Percentiles rank a stretch among this genome's conserved stretches.
phyloP scores from a whole-genome alignment of 1,140 invertebrate genomes.

The Pinna nobilis region DNA sequence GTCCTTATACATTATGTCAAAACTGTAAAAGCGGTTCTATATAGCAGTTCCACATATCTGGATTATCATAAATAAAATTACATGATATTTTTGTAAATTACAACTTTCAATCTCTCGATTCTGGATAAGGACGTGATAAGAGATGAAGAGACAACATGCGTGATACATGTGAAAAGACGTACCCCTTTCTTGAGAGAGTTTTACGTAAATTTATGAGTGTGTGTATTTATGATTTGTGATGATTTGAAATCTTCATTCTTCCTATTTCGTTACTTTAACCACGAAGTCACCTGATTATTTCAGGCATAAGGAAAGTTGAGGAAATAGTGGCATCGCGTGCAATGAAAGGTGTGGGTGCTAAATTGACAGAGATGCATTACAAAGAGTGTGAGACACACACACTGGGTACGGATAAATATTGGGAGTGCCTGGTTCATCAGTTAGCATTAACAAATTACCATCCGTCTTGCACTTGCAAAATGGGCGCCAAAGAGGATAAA shows the following conservation, averaged over 20 bases:
- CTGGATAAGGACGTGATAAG: no score
- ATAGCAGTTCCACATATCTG: no score
- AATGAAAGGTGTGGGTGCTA: slow-evolving; percentile 43
- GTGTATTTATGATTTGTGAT: no score
- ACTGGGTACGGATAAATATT: slow-evolving; percentile 63
- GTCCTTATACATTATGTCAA: no score
- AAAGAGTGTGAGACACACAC: slow-evolving; percentile 37
- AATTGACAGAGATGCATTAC: slow-evolving; percentile 30
- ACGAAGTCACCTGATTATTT: background rate
- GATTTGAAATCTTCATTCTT: no score
- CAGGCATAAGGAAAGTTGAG: slow-evolving; percentile 41
- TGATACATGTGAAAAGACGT: background rate
- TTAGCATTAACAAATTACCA: slow-evolving; percentile 85
- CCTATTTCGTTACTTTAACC: no score
- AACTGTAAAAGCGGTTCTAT: no score
- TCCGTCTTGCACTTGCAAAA: slow-evolving; percentile 92
- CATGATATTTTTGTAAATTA: no score
- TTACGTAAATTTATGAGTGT: no score
- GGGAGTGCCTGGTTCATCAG: slow-evolving; percentile 65
- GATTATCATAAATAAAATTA: no score
- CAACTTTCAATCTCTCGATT: no score
- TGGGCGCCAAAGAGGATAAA: slow-evolving; percentile 90
- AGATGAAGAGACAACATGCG: background rate
- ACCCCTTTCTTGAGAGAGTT: background rate
- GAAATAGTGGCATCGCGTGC: slow-evolving; percentile 35